Conservation (phyloP, 30 jellyfish, hydroid and myxozoan species). For the Mastigias papua region DNA sequence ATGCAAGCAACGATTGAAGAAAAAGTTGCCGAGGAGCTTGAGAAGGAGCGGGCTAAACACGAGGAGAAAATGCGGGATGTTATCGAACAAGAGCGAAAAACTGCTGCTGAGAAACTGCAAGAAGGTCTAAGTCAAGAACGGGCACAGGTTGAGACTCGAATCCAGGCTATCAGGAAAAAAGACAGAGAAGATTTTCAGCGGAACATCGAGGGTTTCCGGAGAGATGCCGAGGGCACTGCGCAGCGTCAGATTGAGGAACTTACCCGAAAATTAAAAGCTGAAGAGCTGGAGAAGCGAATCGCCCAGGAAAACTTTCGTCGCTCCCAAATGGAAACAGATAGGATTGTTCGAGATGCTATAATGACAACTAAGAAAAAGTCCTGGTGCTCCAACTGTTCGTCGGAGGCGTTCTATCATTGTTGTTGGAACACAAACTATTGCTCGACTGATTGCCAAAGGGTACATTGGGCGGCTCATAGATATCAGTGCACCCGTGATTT, state of each 20-base stretch:
- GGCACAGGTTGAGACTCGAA: conserved; percentile 69
- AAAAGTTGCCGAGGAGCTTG: conserved; percentile 82
- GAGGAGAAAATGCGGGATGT: conserved; percentile 73
- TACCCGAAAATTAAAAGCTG: conserved; percentile 87
- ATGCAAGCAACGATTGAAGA: conserved; percentile 65
- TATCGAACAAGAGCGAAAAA: conserved; percentile 75
- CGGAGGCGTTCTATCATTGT: conserved; percentile 97
- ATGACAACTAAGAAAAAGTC: conserved; percentile 92
- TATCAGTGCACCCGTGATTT: conserved; percentile 98
- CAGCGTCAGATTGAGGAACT: conserved; percentile 85
- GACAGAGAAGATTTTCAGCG: conserved; percentile 93
- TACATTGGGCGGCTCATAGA: conserved; percentile 97
- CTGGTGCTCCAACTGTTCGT: conserved; percentile 94
- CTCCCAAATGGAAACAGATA: conserved; percentile 87
- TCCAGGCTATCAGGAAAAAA: conserved; percentile 71
- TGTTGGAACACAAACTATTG: conserved; percentile 98
- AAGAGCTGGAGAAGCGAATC: conserved; percentile 85
- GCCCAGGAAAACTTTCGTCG: conserved; percentile 86
- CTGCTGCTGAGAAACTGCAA: conserved; percentile 52
- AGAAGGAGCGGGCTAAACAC: conserved; percentile 65
- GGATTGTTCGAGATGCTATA: conserved; percentile 79
- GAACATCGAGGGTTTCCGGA: conserved; percentile 77
- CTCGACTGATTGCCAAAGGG: conserved; percentile 95
- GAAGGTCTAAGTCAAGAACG: conserved; percentile 78
- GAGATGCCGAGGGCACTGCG: conserved; percentile 82